Evolutionary conservation across 2,113 vertebrate genomes (phyloP).

Genomic region (Cacatua alba): DNA sequence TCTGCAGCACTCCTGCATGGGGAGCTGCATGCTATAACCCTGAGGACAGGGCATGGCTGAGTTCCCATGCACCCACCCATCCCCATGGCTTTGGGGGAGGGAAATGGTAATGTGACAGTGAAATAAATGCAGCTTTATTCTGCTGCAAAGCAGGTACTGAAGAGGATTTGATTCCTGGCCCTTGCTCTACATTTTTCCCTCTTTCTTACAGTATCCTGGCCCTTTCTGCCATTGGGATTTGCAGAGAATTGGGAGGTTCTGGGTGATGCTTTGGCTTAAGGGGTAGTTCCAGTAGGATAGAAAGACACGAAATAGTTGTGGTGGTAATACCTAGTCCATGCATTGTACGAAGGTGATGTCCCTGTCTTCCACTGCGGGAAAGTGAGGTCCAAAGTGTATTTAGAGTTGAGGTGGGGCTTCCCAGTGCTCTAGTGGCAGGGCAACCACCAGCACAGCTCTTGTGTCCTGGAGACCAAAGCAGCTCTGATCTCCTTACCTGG

Average conservation of each 20-base stretch:
- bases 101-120: accelerated
- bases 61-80: neutral
- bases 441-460: neutral
- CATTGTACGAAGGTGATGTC: accelerated
- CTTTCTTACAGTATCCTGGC: neutral
- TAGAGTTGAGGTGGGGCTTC: neutral
- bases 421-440: neutral
- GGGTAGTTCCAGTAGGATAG: neutral
- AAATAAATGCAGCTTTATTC: neutral
- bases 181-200: accelerated
- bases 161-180: neutral
- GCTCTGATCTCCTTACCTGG: neutral
- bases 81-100: accelerated
- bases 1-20: accelerated
- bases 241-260: neutral
- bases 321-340: accelerated
- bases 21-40: neutral
- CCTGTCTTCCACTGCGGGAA: neutral
- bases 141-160: neutral
- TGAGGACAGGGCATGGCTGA: neutral
- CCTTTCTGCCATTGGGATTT: neutral
- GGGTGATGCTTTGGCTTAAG: neutral
- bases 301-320: neutral
- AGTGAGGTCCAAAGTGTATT: accelerated
- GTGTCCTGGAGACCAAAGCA: neutral